Evolutionary conservation across 2,797 vertebrate species (phyloP), one percentile per base, ranked within the genome.

Genomic region (Oreochromis mossambicus): DNA sequence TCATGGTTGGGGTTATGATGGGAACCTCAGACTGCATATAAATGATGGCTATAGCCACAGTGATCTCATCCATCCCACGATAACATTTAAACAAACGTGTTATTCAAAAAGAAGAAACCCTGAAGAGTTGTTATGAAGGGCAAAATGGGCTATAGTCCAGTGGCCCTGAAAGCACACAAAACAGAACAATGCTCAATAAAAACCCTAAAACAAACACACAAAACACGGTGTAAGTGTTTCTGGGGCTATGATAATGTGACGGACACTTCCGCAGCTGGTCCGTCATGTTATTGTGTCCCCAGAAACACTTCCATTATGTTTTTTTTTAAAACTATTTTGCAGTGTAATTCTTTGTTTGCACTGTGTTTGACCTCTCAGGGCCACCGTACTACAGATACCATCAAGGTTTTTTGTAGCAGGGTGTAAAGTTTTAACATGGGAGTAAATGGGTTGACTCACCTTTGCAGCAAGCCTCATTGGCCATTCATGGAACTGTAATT

Each of bases 121-220:
- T 13, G 0, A 21, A 1, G 34, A 66, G 19, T 13, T 68, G n/a
- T 10, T 10, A 8, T 70, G 63, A 6, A 68, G 13, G 1, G 0
- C 2, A 24, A 24, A 70, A 46, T 29, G 21, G 6, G 5, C 2
- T 4, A 1, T 34, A 11, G 29, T 21, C 5, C 3, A 0, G 29
- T 34, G 56, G 29, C 8, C 56, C 15, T 15, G 7, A 29, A 56
- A 56, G 54, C 54, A 32, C 1, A 32, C 26, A 0, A 11, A 58
- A 34, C 56, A 58, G 8, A 58, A 3, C 29, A 34, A 34, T 0
- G 29, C 55, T 17, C 55, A 58, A 58, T 58, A 32, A 58, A 58
- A 1, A 26, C 8, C 55, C 14, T 26, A 19, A 34, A 61, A 34
- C 15, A 61, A 61, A 61, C 56, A 32, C 54, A 3, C 26, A 58